These are phyloP conservation scores for Plumapathes pennacea DNA, from an alignment of 92 coral and sea anemone species.

Conservation along the genomic window DNA sequence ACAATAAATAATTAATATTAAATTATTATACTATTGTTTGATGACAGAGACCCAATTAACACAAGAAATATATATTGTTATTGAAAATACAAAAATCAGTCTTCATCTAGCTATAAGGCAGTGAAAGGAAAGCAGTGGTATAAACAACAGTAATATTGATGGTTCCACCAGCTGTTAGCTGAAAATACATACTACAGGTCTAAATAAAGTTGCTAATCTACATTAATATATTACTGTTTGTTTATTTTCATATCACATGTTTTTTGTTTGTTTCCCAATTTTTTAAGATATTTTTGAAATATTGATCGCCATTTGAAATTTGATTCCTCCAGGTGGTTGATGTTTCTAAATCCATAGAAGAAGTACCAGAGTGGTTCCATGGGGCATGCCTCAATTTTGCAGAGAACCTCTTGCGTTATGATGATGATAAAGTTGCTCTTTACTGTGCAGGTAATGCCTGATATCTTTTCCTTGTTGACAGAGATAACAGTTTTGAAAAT, in stretches of 20 bases:
- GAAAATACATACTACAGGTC: no score
- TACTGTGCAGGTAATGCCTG: conserved; percentile 73
- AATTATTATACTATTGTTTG: no score
- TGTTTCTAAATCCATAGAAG: conserved; percentile 58
- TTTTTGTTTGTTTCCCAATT: no score
- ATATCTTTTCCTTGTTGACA: neutral
- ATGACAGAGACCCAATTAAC: neutral
- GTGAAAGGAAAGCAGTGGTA: neutral
- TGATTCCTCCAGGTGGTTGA: conserved; percentile 87
- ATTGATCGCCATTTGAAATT: no score
- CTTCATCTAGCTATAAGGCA: neutral
- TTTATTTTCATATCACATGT: no score
- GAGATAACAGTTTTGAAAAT: neutral
- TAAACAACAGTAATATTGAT: neutral
- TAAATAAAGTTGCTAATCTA: no score
- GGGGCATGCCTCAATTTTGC: conserved; percentile 90
- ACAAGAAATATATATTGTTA: neutral
- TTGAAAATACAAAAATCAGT: neutral
- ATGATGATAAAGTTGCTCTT: conserved; percentile 79
- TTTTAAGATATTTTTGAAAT: no score
- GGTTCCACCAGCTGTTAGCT: no score
- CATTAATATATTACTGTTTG: no score
- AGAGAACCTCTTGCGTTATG: conserved; percentile 76
- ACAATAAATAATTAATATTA: no score
- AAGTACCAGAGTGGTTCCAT: conserved; percentile 91